phyloP scores from a whole-genome alignment of 2,888 invertebrate species.

The Clivina fossor region DNA sequence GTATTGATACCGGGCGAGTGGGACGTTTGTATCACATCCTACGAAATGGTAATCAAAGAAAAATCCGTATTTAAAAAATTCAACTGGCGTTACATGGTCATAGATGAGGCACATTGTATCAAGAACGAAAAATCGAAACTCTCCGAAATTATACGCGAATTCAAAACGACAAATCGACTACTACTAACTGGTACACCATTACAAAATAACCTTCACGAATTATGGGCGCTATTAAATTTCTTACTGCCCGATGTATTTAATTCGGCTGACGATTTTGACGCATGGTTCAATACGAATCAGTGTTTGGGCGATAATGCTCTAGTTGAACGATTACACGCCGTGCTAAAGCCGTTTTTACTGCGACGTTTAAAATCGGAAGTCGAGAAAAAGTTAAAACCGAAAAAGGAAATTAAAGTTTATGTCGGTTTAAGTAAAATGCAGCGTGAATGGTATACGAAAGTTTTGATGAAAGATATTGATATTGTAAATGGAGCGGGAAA shows the following conservation, averaged over 20 bases:
- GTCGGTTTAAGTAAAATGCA: slow-evolving; percentile 99
- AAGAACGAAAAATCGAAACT: slow-evolving; percentile 99
- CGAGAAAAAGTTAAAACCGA: slow-evolving; percentile 93
- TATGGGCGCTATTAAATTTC: slow-evolving; percentile 98
- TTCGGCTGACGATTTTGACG: slow-evolving; percentile 96
- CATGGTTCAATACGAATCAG: slow-evolving; percentile 96
- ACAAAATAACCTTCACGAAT: slow-evolving; percentile 97
- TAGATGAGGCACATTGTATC: slow-evolving; percentile 98
- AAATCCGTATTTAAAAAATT: slow-evolving; percentile 97
- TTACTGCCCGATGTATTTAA: slow-evolving; percentile 97
- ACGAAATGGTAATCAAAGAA: slow-evolving; percentile 98
- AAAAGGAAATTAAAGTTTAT: slow-evolving; percentile 96
- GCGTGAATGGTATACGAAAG: slow-evolving; percentile 98
- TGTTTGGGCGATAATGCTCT: slow-evolving; percentile 89
- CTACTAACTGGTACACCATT: slow-evolving; percentile 96
- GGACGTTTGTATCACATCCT: slow-evolving; percentile 98
- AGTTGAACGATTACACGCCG: slow-evolving; percentile 90
- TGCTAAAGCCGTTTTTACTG: slow-evolving; percentile 90
- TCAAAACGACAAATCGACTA: slow-evolving; percentile 93
- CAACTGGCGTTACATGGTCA: slow-evolving; percentile 99
- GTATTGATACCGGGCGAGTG: slow-evolving; percentile 93
- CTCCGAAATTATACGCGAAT: slow-evolving; percentile 93
- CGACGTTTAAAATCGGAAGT: slow-evolving; percentile 96
- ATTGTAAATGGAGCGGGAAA: slow-evolving; percentile 97
- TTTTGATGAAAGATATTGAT: slow-evolving; percentile 98